Evolutionary conservation across 2,797 vertebrate genomes (phyloP).

Genomic region (Etheostoma perlongum): DNA sequence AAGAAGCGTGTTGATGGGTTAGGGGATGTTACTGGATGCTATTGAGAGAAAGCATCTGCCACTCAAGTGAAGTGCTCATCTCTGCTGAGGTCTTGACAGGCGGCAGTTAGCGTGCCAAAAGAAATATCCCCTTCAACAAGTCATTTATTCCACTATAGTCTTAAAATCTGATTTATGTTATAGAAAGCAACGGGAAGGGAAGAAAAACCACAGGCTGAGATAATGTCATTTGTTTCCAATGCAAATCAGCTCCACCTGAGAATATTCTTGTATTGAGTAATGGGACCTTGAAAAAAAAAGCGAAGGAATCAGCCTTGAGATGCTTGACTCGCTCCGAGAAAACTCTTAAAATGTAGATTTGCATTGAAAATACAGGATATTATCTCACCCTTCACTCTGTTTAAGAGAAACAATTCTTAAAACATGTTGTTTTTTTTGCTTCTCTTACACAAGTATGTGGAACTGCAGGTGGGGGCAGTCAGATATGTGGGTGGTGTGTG

Average conservation of each 20-base stretch:
- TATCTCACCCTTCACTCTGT: not conserved
- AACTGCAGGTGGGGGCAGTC: slow-evolving; percentile 47
- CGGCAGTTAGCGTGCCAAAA: slow-evolving; percentile 27
- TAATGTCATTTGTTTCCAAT: slow-evolving; percentile 54
- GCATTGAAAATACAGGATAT: not conserved
- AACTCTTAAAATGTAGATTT: slow-evolving; percentile 42
- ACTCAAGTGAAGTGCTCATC: slow-evolving; percentile 48
- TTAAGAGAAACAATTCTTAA: slow-evolving; percentile 27
- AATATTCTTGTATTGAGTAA: slow-evolving; percentile 36
- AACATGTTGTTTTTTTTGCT: slow-evolving; percentile 7
- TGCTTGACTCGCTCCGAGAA: slow-evolving; percentile 17
- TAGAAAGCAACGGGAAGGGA: not conserved
- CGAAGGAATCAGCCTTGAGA: slow-evolving; percentile 23
- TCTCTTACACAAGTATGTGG: not conserved
- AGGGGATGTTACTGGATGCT: slow-evolving; percentile 39
- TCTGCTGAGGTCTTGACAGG: slow-evolving; percentile 51
- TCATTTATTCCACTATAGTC: slow-evolving; percentile 22
- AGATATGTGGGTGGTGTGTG: slow-evolving; percentile 43
- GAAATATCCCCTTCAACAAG: slow-evolving; percentile 8
- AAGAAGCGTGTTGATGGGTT: slow-evolving; percentile 4
- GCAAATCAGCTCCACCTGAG: slow-evolving; percentile 52
- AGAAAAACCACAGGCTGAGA: slow-evolving; percentile 17
- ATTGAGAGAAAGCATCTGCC: slow-evolving; percentile 42
- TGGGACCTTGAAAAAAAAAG: slow-evolving; percentile 22
- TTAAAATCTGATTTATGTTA: slow-evolving; percentile 24